These are phyloP conservation scores for Dryobota labecula DNA, from an alignment of 2,888 invertebrate genomes.

Conservation along the genomic window DNA sequence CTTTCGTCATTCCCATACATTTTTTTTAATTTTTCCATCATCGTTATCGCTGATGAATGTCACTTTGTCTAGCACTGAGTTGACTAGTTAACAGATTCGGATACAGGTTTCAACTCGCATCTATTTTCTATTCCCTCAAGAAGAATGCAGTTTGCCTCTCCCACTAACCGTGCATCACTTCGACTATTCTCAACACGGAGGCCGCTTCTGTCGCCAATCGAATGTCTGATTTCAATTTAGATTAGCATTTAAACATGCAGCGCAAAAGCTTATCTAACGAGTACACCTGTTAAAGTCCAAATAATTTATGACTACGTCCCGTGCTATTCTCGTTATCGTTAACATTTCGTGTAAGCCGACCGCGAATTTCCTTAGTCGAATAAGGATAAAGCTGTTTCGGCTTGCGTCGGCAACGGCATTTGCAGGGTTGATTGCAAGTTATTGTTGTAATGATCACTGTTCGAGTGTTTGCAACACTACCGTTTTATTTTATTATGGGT, in stretches of 20 bases:
- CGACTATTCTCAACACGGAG: conserved; percentile 77
- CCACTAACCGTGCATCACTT: conserved; percentile 63
- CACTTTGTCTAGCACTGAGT: background rate
- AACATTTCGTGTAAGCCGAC: conserved; percentile 70
- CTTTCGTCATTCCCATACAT: background rate
- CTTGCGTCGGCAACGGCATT: conserved; percentile 48
- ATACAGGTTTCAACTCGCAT: conserved; percentile 7
- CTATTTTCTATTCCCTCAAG: conserved; percentile 20
- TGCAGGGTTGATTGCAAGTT: conserved; percentile 61
- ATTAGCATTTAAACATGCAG: conserved; percentile 88
- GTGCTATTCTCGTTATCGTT: conserved; percentile 74
- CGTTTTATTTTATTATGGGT: conserved; percentile 39
- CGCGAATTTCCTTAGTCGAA: conserved; percentile 68
- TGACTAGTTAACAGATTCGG: background rate
- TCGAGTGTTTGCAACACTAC: conserved; percentile 23
- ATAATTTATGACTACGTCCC: conserved; percentile 85
- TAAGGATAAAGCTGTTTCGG: conserved; percentile 60
- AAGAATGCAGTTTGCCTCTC: conserved; percentile 50
- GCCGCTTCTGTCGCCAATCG: conserved; percentile 87
- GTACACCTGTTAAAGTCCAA: conserved; percentile 89
- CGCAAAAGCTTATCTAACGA: conserved; percentile 88
- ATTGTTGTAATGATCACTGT: conserved; percentile 55
- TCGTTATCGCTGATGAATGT: background rate
- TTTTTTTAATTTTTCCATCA: background rate
- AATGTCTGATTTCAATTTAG: conserved; percentile 90